Evolutionary conservation across 2,888 invertebrate species (phyloP), one percentile per base, ranked within the genome.

Genomic region (Melinaea marsaeus): DNA sequence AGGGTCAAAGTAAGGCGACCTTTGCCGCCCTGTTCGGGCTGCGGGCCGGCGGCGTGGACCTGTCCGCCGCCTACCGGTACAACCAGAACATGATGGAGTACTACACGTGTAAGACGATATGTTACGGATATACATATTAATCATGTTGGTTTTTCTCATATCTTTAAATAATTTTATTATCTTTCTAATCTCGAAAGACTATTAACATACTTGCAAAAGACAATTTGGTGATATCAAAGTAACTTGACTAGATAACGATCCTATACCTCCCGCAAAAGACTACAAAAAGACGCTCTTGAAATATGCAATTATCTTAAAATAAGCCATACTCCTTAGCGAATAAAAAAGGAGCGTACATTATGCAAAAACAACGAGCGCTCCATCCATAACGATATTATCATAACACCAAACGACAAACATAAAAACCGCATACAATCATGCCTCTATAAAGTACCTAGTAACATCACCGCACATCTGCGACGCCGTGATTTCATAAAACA

Each of bases 51-150:
- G 94, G 94, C 73, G 96, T 98, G 94, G 97, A 98, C 91, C 93
- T 98, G 79, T 96, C 96, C 83, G 97, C 97, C 81, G 97, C 97
- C 78, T 98, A 98, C 90, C 94, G 98, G 79, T 98, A 98, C 93
- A 98, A 98, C 91, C 97, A 98, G 84, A 98, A 97, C 88, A 98
- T 98, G 97, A 98, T 98, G 98, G 98, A 98, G 93, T 98, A 98
- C 92, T 98, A 98, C 84, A 98, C 98, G 87, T 98, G 97, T 97
- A 94, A 96, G 96, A 88, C 64, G 13, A 5, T 7, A 57, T 2
- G 6, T 6, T 11, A 35, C 13, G n/a, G 46, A n/a, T n/a, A 34
- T 33, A 37, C 55, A 46, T 35, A 42, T 9, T 2, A 42, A 2
- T 9, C 9, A 42, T 37, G 37, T 7, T 37, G 37, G 37, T 37